A percentile compares a stretch with the other conserved stretches of the same genome.
These are phyloP conservation scores for Nomada fucata DNA, from an alignment of 2,888 invertebrate genomes.

Conservation along the genomic window DNA sequence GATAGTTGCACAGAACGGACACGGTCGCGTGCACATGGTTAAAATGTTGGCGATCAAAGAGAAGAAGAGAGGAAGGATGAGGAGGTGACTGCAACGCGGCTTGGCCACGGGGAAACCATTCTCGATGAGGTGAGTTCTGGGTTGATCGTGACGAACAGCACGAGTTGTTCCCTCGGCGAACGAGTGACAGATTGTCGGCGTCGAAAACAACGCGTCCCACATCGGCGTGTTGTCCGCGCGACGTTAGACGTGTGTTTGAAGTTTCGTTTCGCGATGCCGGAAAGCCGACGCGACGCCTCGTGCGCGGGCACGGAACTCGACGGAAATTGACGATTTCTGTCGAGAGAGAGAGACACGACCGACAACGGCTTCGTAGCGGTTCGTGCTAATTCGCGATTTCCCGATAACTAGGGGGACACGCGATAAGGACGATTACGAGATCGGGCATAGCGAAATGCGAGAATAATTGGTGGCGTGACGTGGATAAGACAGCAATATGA, in stretches of 20 bases:
- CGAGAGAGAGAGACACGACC: slow-evolving; percentile 18
- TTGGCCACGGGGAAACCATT: slow-evolving; percentile 58
- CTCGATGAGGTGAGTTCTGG: slow-evolving; percentile 73
- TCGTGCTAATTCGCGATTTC: slow-evolving; percentile 44
- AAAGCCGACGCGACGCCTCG: slow-evolving; percentile 10
- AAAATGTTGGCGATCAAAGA: slow-evolving; percentile 63
- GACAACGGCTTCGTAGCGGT: slow-evolving; percentile 23
- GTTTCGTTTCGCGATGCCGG: slow-evolving; percentile 6
- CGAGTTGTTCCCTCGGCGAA: not conserved
- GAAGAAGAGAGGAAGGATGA: slow-evolving; percentile 68
- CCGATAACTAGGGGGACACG: slow-evolving; percentile 32
- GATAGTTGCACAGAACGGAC: slow-evolving; percentile 42
- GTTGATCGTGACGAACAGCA: not conserved
- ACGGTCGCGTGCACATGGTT: slow-evolving; percentile 56
- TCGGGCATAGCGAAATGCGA: slow-evolving; percentile 13
- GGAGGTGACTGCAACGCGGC: slow-evolving; percentile 72
- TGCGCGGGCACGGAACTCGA: slow-evolving; percentile 27
- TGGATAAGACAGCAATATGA: not conserved
- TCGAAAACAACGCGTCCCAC: not conserved
- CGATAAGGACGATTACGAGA: slow-evolving; percentile 44
- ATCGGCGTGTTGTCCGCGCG: slow-evolving; percentile 10
- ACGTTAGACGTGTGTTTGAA: slow-evolving; percentile 43
- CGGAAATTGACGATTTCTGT: slow-evolving; percentile 57
- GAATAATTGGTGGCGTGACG: slow-evolving; percentile 24
- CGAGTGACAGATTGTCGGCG: slow-evolving; percentile 1